phyloP scores from a whole-genome alignment of 2,888 invertebrate genomes.

The Pterostichus niger region DNA sequence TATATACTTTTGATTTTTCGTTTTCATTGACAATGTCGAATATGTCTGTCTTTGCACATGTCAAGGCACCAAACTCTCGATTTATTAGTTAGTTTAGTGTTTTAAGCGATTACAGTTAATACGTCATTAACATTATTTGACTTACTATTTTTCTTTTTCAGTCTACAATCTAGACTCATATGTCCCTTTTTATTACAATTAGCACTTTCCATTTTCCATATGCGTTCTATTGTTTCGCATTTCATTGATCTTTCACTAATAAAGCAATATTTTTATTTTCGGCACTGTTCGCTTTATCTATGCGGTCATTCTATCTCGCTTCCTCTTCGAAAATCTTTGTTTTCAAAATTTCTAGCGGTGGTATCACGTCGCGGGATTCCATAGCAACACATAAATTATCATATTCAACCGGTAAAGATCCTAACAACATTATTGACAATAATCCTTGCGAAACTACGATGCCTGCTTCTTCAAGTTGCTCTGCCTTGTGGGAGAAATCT shows the following conservation, averaged over 20 bases:
- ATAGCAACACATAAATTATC: conserved; percentile 67
- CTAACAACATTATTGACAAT: no score
- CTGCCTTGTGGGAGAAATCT: conserved; percentile 67
- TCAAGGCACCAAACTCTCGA: conserved; percentile 9
- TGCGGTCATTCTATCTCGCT: conserved; percentile 29
- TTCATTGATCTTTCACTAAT: not conserved
- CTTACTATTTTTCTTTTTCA: not conserved
- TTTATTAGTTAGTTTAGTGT: not conserved
- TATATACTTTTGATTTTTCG: conserved; percentile 29
- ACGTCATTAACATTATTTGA: not conserved
- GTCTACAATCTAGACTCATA: conserved; percentile 56
- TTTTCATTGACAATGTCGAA: not conserved
- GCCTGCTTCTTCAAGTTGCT: conserved; percentile 68
- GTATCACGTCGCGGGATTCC: conserved; percentile 66
- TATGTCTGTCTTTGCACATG: conserved; percentile 5
- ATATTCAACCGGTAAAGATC: conserved; percentile 68
- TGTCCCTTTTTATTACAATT: conserved; percentile 67
- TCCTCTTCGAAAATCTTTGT: conserved; percentile 46
- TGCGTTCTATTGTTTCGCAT: not conserved
- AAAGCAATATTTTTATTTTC: not conserved
- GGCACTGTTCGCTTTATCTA: not conserved
- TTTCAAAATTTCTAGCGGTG: conserved; percentile 65
- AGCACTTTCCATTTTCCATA: conserved; percentile 64
- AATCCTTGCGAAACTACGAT: conserved; percentile 69
- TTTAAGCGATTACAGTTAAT: not conserved